phyloP scores from a whole-genome alignment of 1,140 invertebrate species.

The Drosophila gunungcola region DNA sequence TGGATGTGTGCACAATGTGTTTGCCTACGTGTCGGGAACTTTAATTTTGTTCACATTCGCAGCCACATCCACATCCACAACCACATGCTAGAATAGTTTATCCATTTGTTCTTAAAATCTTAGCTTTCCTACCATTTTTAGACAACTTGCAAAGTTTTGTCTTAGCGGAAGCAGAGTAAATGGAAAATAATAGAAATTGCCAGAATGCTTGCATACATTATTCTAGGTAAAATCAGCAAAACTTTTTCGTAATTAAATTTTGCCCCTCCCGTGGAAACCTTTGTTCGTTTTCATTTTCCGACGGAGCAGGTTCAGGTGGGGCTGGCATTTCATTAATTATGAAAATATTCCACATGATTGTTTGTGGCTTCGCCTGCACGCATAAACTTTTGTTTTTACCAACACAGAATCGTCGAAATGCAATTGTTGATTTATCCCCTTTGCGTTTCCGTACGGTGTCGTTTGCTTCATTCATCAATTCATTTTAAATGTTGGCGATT shows the following conservation, averaged over 20 bases:
- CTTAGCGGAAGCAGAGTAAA: conserved; percentile 16
- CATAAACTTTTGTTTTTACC: not conserved
- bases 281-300: conserved; percentile 2
- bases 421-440: conserved; percentile 22
- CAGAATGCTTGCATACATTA: conserved; percentile 35
- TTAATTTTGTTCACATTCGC: conserved; percentile 31
- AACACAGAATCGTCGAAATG: conserved; percentile 8
- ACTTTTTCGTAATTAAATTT: conserved; percentile 39
- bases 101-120: conserved; percentile 37
- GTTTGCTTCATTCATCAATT: conserved; percentile 34
- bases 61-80: not conserved
- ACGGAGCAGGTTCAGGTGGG: not conserved
- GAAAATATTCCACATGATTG: conserved; percentile 25
- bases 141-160: conserved; percentile 15
- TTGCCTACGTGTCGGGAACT: conserved; percentile 60
- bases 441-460: not conserved
- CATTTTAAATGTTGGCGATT: conserved; percentile 55
- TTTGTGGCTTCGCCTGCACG: not conserved
- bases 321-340: conserved; percentile 28
- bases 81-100: conserved; percentile 33
- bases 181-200: conserved; percentile 27
- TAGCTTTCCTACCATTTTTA: conserved; percentile 4
- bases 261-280: not conserved
- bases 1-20: conserved; percentile 37
- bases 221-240: conserved; percentile 24